Conservation (phyloP, 2,113 vertebrate species). For the Myotis lucifugus region DNA sequence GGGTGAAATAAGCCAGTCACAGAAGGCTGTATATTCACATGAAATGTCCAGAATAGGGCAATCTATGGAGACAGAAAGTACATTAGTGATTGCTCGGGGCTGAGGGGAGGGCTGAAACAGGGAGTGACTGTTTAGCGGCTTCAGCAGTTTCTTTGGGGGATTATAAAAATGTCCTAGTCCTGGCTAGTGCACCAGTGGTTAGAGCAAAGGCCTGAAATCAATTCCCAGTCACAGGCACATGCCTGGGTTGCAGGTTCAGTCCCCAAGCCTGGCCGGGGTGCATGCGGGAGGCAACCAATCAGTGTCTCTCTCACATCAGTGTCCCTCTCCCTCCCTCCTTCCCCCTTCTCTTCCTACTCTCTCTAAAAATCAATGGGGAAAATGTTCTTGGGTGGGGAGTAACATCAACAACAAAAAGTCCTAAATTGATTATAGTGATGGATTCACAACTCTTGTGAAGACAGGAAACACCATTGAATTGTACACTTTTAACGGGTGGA, state of each 20-base stretch:
- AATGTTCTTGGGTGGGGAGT: no score
- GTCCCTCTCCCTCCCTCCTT: no score
- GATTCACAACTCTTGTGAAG: neutral
- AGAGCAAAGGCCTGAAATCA: neutral
- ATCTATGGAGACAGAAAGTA: neutral
- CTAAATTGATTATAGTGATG: neutral
- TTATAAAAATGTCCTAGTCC: neutral
- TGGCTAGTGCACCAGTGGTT: no score
- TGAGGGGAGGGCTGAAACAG: no score
- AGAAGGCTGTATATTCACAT: neutral
- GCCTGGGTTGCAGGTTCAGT: no score
- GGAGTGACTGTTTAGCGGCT: neutral
- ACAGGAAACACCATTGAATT: neutral
- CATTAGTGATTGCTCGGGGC: neutral
- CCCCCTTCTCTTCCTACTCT: no score
- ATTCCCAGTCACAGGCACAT: no score
- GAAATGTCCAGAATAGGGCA: neutral
- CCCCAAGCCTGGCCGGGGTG: no score
- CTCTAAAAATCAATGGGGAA: neutral
- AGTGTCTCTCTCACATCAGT: no score
- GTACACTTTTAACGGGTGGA: neutral
- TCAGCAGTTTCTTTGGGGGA: neutral
- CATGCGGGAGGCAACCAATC: neutral
- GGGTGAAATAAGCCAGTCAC: neutral
- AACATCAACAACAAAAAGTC: neutral